Conservation (phyloP, 2,888 invertebrate species). For the Apodemia hepburni region DNA sequence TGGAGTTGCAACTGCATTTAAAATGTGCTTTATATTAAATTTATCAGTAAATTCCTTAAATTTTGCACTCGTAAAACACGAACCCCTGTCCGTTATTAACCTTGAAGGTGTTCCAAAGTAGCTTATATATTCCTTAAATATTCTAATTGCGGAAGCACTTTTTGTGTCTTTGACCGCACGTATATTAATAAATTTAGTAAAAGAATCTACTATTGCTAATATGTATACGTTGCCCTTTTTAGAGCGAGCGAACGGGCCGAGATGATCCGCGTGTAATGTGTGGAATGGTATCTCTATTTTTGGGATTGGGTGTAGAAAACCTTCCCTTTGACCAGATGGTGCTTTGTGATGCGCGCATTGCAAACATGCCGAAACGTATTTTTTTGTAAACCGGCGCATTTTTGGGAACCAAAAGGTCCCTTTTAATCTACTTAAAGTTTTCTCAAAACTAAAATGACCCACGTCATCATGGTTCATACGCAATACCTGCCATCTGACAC, state of each 20-base stretch:
- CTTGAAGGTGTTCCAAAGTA: not conserved
- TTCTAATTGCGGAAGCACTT: not conserved
- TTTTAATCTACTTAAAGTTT: constrained; percentile 20
- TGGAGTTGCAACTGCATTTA: no score
- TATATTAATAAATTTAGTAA: constrained; percentile 4
- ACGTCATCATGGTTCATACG: constrained; percentile 34
- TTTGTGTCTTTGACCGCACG: not conserved
- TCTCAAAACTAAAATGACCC: constrained; percentile 31
- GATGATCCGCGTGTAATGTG: not conserved
- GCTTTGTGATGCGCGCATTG: constrained; percentile 31
- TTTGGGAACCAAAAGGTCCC: constrained; percentile 35
- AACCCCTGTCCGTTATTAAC: not conserved
- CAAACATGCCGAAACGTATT: constrained; percentile 31
- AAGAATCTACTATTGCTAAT: not conserved
- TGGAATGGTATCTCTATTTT: not conserved
- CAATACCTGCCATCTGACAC: constrained; percentile 32
- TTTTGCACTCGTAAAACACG: constrained; percentile 3
- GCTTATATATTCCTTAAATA: constrained; percentile 2
- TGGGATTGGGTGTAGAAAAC: not conserved
- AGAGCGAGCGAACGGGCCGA: not conserved
- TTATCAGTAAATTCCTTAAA: not conserved
- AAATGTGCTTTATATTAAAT: no score
- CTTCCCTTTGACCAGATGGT: not conserved
- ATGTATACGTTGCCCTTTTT: not conserved
- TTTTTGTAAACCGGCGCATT: constrained; percentile 33